Evolutionary conservation across 2,113 vertebrate species (phyloP).

Genomic region (Micronisus gabar): DNA sequence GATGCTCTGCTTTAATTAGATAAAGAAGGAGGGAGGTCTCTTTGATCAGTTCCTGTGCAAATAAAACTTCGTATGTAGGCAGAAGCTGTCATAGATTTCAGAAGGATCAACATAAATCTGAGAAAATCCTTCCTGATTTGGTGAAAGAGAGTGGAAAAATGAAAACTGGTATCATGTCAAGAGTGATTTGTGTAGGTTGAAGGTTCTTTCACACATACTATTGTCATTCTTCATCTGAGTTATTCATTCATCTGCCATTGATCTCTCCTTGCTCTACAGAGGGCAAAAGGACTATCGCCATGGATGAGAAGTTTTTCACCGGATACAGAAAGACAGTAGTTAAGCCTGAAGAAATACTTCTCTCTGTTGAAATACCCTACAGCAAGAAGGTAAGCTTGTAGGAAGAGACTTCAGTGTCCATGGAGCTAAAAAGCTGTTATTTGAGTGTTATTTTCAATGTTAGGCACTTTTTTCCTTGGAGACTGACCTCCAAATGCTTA

Average conservation of each 20-base stretch:
- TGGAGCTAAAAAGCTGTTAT: not conserved
- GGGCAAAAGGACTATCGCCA: slow-evolving; percentile 76
- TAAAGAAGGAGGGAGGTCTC: not conserved
- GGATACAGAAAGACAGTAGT: slow-evolving; percentile 87
- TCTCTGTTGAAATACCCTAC: slow-evolving; percentile 87
- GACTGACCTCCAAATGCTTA: not conserved
- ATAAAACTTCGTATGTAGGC: not conserved
- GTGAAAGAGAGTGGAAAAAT: not conserved
- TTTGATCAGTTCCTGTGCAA: not conserved
- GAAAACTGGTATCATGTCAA: not conserved
- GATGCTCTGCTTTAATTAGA: not conserved
- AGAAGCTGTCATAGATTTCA: not conserved
- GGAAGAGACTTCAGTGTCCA: not conserved
- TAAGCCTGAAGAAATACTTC: slow-evolving; percentile 82
- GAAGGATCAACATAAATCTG: not conserved
- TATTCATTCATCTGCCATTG: not conserved
- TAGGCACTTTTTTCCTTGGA: not conserved
- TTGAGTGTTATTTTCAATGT: not conserved
- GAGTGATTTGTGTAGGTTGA: not conserved
- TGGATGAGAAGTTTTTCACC: slow-evolving; percentile 89
- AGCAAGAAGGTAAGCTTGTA: slow-evolving; percentile 80
- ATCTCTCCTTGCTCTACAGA: slow-evolving; percentile 65
- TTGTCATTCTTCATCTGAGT: not conserved
- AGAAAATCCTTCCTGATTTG: not conserved
- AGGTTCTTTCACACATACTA: not conserved